Conservation (phyloP, 2,113 vertebrate species). For the Cochlearius cochlearius region DNA sequence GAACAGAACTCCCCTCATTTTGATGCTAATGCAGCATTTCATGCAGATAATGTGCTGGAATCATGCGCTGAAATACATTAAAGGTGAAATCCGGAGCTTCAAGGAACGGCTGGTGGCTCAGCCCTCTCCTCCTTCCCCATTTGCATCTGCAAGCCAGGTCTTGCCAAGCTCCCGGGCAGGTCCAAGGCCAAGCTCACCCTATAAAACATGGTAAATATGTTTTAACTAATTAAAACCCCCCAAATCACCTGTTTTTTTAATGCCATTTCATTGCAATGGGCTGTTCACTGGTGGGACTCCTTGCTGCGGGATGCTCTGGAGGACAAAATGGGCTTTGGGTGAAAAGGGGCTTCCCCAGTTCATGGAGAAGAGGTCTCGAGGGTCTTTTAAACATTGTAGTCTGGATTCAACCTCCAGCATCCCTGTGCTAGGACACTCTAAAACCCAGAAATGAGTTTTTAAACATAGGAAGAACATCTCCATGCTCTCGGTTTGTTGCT, state of each 20-base stretch:
- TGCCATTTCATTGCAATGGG: background rate
- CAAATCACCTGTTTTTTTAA: background rate
- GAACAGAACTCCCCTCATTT: slow-evolving; percentile 53
- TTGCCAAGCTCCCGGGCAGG: background rate
- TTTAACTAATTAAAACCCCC: background rate
- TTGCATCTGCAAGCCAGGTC: background rate
- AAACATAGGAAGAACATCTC: background rate
- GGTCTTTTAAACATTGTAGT: background rate
- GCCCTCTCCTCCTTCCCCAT: background rate
- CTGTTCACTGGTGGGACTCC: background rate
- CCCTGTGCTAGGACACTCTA: background rate
- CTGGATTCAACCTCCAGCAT: background rate
- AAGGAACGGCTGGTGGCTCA: background rate
- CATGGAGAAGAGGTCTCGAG: background rate
- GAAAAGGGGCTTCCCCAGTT: background rate
- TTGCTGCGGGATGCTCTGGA: background rate
- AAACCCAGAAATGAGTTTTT: background rate
- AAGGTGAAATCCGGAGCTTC: slow-evolving; percentile 29
- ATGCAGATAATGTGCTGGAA: slow-evolving; percentile 43
- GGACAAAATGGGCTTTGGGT: background rate
- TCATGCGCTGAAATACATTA: background rate
- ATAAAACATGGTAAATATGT: background rate
- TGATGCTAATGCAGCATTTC: slow-evolving; percentile 69
- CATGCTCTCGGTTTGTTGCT: background rate
- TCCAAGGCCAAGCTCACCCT: background rate